These are phyloP conservation scores for Leptinotarsa lineolata DNA, from an alignment of 1,140 invertebrate genomes.

Conservation along the genomic window DNA sequence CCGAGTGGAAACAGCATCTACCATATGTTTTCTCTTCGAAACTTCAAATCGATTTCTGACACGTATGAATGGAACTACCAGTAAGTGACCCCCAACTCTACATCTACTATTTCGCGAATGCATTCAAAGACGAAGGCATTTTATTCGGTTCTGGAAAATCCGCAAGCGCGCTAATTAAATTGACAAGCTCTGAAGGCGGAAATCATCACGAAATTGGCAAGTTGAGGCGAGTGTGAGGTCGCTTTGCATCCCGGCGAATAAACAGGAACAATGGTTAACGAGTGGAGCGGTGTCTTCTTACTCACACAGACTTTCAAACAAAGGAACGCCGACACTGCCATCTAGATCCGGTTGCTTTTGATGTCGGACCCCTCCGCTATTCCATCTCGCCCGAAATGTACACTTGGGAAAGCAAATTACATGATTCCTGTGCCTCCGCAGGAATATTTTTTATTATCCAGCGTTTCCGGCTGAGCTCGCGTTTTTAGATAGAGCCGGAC, in stretches of 20 bases:
- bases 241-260: not conserved
- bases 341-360: conserved; percentile 20
- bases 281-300: conserved; percentile 15
- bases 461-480: not conserved
- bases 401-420: not conserved
- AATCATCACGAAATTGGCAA: not conserved
- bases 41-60: no score
- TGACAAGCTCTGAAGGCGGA: not conserved
- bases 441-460: not conserved
- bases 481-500: not conserved
- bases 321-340: conserved; percentile 16
- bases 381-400: not conserved
- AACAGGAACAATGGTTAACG: conserved; percentile 3
- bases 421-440: not conserved
- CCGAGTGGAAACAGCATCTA: no score
- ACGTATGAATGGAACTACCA: no score
- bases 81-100: no score
- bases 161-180: not conserved
- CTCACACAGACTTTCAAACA: not conserved
- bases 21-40: no score
- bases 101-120: no score
- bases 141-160: not conserved
- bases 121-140: no score
- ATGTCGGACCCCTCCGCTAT: conserved; percentile 11
- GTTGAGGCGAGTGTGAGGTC: not conserved